Base-by-base conservation (phyloP, 2,888 invertebrate species). In the Brachyptera risi region DNA sequence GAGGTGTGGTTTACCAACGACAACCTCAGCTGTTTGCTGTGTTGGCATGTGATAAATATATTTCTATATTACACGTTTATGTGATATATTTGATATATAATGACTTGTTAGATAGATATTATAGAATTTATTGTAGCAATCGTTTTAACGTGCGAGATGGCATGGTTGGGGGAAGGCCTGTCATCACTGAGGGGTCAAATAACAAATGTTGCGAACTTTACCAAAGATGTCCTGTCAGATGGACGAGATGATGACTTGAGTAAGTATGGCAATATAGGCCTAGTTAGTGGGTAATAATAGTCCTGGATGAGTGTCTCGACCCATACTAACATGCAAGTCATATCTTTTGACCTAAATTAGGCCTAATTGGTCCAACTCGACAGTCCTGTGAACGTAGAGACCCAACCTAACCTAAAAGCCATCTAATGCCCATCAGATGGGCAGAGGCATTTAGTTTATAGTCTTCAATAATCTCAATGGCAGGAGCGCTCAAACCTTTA, bases 201-300 rank as follows among this genome's bases (percentile, higher is more conserved):
- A 70, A 84, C 87, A 35, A 54, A 24, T 24, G 47, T 58, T 17
- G 73, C 74, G 26, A 93, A 83, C 78, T 88, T 94, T 71, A 93
- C 94, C 62, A 90, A 89, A 74, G 93, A 92, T 77, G 92, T 94
- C 69, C 80, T 95, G 72, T 85, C 89, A 66, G 93, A 93, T 69
- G 82, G 80, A 65, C 79, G 81, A 70, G 81, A 78, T 63, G 85
- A 84, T 70, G 81, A 80, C n/a, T n/a, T n/a, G n/a, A n/a, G n/a
- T n/a, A n/a, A n/a, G n/a, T n/a, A n/a, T n/a, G n/a, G n/a, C n/a
- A n/a, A n/a, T n/a, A n/a, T n/a, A n/a, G n/a, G n/a, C n/a, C n/a
- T n/a, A n/a, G n/a, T n/a, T n/a, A n/a, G n/a, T n/a, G n/a, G n/a
- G n/a, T n/a, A n/a, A n/a, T n/a, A n/a, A n/a, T n/a, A n/a, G n/a